These are phyloP conservation scores for Cerceris rybyensis DNA, from an alignment of 2,888 invertebrate genomes.

Conservation along the genomic window DNA sequence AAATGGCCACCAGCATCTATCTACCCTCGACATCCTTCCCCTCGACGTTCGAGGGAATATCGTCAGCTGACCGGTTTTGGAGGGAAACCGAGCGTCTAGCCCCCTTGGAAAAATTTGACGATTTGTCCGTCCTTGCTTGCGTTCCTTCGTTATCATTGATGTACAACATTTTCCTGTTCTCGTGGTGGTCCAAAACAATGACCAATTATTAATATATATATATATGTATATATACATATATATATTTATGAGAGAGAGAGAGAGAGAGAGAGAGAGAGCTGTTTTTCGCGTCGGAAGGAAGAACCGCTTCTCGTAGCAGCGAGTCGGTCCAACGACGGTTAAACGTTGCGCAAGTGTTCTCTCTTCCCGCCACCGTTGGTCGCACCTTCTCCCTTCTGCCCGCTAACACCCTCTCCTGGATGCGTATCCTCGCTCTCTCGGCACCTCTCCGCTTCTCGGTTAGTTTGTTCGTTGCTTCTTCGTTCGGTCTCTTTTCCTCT, in stretches of 20 bases:
- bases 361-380: constrained; percentile 20
- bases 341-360: not conserved
- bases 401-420: constrained; percentile 47
- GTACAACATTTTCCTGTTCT: not conserved
- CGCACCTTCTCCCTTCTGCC: constrained; percentile 66
- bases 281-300: not conserved
- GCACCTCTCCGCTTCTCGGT: constrained; percentile 5
- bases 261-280: not conserved
- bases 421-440: not conserved
- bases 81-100: constrained; percentile 53
- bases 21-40: constrained; percentile 46
- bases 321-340: not conserved
- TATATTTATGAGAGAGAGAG: no score
- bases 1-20: constrained; percentile 70
- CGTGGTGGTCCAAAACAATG: no score
- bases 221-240: no score
- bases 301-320: not conserved
- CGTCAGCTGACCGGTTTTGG: constrained; percentile 69
- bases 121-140: not conserved
- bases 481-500: constrained; percentile 46
- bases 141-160: not conserved
- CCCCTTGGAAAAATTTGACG: not conserved
- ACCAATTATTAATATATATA: no score
- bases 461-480: constrained; percentile 32
- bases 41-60: constrained; percentile 57